Conservation (phyloP, 2,888 invertebrate species). For the Nematopogon swammerdamellus region DNA sequence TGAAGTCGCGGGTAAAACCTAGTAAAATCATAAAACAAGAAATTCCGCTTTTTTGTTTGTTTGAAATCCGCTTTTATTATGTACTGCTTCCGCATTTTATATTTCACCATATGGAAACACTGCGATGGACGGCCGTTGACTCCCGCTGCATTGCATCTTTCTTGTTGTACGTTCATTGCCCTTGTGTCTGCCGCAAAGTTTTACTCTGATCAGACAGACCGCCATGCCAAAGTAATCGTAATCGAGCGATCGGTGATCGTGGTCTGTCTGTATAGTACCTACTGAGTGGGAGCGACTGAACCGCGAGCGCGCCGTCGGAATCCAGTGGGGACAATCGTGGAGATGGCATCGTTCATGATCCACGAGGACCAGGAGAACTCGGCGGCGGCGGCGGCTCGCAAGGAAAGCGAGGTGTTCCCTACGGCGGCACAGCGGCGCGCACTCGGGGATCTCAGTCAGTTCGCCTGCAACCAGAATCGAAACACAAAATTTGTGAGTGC, state of each 20-base stretch:
- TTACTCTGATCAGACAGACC: background rate
- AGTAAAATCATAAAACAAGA: too few relatives aligned
- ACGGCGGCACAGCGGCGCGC: constrained; percentile 59
- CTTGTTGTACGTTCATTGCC: background rate
- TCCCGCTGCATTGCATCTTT: background rate
- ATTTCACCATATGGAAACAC: too few relatives aligned
- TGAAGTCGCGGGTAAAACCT: too few relatives aligned
- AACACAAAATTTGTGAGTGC: constrained; percentile 52
- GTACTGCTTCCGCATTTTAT: constrained; percentile 19
- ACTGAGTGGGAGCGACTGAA: background rate
- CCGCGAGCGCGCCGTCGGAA: background rate
- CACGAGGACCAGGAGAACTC: constrained; percentile 78
- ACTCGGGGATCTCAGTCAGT: constrained; percentile 61
- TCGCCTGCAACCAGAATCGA: constrained; percentile 52
- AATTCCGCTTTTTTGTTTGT: too few relatives aligned
- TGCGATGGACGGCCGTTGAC: constrained; percentile 46
- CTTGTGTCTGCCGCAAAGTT: background rate
- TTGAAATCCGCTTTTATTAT: too few relatives aligned
- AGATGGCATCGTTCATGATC: constrained; percentile 73
- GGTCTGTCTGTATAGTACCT: background rate
- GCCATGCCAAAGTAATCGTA: background rate
- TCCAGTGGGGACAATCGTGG: constrained; percentile 23
- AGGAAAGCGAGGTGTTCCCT: constrained; percentile 49
- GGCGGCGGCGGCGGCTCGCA: constrained; percentile 44
- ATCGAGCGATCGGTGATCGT: background rate